A percentile compares a stretch with the other conserved stretches of the same genome.
These are phyloP conservation scores for Ceyx margarethae DNA, from an alignment of 2,113 vertebrate genomes.

Conservation along the genomic window DNA sequence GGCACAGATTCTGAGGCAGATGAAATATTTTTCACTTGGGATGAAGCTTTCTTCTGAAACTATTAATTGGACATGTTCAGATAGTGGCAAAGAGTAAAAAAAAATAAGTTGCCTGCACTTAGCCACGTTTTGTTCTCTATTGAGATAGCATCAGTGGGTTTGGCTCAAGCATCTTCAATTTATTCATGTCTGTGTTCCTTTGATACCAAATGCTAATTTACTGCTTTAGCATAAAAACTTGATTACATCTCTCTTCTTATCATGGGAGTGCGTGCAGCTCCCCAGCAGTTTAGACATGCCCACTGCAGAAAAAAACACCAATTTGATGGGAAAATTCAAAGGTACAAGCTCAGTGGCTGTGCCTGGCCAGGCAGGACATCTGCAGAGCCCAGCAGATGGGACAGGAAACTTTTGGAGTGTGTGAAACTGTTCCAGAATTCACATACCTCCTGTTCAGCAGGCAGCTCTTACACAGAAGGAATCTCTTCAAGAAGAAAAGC, in stretches of 20 bases:
- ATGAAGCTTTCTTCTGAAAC: background rate
- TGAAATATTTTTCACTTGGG: background rate
- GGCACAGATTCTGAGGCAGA: background rate
- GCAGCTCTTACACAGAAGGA: background rate
- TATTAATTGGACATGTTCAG: background rate
- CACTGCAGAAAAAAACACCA: background rate
- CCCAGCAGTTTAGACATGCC: slow-evolving; percentile 27
- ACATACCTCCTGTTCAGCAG: background rate
- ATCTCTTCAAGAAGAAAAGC: background rate
- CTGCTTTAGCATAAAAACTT: slow-evolving; percentile 54
- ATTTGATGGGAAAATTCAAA: slow-evolving; percentile 26
- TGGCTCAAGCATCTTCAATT: slow-evolving; percentile 40
- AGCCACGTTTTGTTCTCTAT: background rate
- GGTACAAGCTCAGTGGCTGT: background rate
- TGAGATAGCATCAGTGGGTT: slow-evolving; percentile 50
- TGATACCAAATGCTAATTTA: slow-evolving; percentile 66
- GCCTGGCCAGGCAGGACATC: accelerated
- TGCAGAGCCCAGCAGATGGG: background rate
- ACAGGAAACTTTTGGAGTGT: background rate
- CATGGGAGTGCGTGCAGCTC: slow-evolving; percentile 1
- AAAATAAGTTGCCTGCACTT: background rate
- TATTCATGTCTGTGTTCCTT: slow-evolving; percentile 39
- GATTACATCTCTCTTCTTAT: slow-evolving; percentile 60
- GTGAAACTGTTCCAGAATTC: background rate
- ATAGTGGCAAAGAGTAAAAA: background rate